A percentile compares a stretch with the other conserved stretches of the same genome.
These are phyloP conservation scores for Dermatophagoides farinae DNA, from an alignment of 1,140 invertebrate species.

Conservation along the genomic window DNA sequence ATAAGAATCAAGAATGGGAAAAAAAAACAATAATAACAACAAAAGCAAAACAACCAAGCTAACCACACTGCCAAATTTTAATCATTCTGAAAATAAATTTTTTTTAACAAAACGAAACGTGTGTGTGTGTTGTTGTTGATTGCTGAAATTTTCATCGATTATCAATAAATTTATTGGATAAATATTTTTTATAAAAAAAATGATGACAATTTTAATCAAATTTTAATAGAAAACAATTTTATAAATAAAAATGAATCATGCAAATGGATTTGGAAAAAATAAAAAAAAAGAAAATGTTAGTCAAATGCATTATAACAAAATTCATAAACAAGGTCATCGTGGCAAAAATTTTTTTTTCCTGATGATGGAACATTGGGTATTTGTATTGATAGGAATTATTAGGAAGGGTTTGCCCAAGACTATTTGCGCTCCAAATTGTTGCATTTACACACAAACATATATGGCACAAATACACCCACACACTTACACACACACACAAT, in stretches of 20 bases:
- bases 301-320: too few relatives aligned
- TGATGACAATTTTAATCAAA: neutral
- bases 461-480: neutral
- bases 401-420: neutral
- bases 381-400: neutral
- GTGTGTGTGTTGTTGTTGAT: neutral
- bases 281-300: too few relatives aligned
- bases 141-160: neutral
- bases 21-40: too few relatives aligned
- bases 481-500: neutral
- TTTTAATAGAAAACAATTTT: neutral
- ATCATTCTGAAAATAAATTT: neutral
- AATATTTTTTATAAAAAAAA: neutral
- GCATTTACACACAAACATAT: conserved; percentile 1
- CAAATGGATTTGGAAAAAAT: too few relatives aligned
- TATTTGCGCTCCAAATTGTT: conserved; percentile 8
- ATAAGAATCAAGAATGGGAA: too few relatives aligned
- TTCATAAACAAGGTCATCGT: too few relatives aligned
- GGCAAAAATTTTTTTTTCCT: too few relatives aligned
- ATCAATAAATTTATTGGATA: neutral
- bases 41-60: conserved; percentile 4
- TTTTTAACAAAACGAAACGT: neutral
- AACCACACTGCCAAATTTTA: conserved; percentile 8
- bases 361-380: too few relatives aligned
- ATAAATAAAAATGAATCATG: neutral